phyloP scores from a whole-genome alignment of 2,113 vertebrate species.

The Diphyllodes magnificus region DNA sequence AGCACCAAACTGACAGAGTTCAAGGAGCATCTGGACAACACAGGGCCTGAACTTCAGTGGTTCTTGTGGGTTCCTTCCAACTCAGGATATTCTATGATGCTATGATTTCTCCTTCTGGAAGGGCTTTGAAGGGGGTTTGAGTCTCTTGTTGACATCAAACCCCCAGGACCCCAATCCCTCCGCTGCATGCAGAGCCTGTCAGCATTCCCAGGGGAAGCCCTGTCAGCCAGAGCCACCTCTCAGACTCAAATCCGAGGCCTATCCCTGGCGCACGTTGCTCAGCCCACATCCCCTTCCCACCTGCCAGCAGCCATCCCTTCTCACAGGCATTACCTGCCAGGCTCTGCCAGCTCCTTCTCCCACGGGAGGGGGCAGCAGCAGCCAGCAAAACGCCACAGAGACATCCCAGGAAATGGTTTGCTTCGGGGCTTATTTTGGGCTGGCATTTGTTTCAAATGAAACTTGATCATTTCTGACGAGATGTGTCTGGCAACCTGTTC shows the following conservation, averaged over 20 bases:
- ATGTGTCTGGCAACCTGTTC: background rate
- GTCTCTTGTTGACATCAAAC: background rate
- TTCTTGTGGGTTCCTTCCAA: background rate
- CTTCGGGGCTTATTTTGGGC: background rate
- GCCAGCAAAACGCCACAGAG: background rate
- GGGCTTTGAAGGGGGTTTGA: background rate
- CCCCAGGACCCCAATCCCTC: background rate
- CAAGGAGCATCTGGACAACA: background rate
- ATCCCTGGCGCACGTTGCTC: accelerated
- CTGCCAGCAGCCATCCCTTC: background rate
- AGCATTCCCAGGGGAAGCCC: background rate
- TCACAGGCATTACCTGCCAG: background rate
- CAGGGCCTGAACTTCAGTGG: background rate
- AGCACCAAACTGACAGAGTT: background rate
- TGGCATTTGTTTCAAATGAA: background rate
- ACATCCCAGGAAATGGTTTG: background rate
- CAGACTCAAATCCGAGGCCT: accelerated
- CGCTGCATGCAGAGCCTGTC: background rate
- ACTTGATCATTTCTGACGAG: background rate
- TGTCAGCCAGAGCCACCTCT: background rate
- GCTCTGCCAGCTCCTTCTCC: background rate
- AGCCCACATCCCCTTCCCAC: background rate
- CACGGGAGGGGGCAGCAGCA: slow-evolving; percentile 50
- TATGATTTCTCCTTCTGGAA: background rate
- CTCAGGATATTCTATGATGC: background rate